Conservation (phyloP, 2,797 vertebrate genomes). For the Paedocypris micromegethes region DNA sequence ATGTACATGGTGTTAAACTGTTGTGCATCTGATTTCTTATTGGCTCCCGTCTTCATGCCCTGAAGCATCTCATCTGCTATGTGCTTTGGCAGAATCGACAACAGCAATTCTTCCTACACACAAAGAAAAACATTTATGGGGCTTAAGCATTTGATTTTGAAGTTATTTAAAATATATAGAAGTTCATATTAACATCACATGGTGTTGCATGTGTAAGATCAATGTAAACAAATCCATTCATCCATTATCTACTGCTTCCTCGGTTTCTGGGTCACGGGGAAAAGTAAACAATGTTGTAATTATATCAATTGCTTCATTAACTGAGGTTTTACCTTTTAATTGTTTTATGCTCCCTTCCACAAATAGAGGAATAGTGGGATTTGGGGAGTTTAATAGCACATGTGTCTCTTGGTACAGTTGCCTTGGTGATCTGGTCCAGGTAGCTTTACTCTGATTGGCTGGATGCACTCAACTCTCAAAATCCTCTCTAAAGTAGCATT, state of each 20-base stretch:
- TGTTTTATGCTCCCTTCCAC: neutral
- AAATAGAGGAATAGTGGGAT: constrained; percentile 16
- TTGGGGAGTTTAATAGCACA: constrained; percentile 16
- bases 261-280: too few relatives aligned
- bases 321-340: neutral
- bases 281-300: too few relatives aligned
- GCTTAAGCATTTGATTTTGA: neutral
- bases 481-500: constrained; percentile 40
- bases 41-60: constrained; percentile 89
- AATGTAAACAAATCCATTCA: too few relatives aligned
- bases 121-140: constrained; percentile 22
- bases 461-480: constrained; percentile 38
- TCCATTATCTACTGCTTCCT: too few relatives aligned
- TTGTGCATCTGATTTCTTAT: constrained; percentile 77
- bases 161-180: constrained; percentile 1
- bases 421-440: constrained; percentile 49
- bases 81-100: constrained; percentile 95
- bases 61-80: constrained; percentile 96
- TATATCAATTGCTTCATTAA: neutral
- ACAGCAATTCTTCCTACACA: constrained; percentile 82
- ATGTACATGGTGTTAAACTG: constrained; percentile 99
- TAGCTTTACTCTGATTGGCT: constrained; percentile 46
- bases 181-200: too few relatives aligned
- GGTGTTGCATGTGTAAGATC: too few relatives aligned
- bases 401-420: constrained; percentile 46